These are phyloP conservation scores for Esperia sulphurella DNA, from an alignment of 2,888 invertebrate species.

Conservation along the genomic window DNA sequence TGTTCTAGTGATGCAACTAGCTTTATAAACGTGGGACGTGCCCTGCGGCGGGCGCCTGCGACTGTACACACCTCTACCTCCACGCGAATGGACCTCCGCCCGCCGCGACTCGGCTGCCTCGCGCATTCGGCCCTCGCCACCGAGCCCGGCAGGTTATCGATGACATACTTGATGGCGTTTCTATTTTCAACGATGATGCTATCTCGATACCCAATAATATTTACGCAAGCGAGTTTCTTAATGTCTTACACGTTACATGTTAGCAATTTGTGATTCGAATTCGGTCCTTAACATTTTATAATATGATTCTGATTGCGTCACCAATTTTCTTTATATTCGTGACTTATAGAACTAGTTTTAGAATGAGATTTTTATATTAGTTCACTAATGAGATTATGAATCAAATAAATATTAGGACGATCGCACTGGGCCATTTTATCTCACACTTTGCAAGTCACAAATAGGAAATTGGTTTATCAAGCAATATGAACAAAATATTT, in stretches of 20 bases:
- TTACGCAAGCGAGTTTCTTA: neutral
- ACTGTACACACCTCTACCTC: neutral
- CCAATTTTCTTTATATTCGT: neutral
- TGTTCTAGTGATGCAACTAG: conserved; percentile 42
- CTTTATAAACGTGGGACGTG: conserved; percentile 61
- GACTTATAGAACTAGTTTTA: neutral
- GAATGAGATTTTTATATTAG: neutral
- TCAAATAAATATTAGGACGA: conserved; percentile 3
- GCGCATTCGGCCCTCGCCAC: neutral
- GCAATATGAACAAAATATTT: neutral
- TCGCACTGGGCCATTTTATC: neutral
- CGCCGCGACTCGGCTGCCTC: neutral
- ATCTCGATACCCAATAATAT: neutral
- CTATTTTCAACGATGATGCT: neutral
- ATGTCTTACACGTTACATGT: neutral
- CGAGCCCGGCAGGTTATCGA: neutral
- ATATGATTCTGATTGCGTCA: neutral
- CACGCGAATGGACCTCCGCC: neutral
- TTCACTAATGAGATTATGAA: neutral
- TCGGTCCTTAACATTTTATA: conserved; percentile 1
- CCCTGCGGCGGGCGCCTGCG: conserved; percentile 30
- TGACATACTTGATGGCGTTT: neutral
- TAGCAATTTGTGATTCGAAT: neutral
- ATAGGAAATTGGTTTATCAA: neutral
- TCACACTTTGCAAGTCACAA: neutral